A percentile compares a stretch with the other conserved stretches of the same genome.
Conservation (phyloP, 2,888 invertebrate genomes). For the Atethmia centrago region DNA sequence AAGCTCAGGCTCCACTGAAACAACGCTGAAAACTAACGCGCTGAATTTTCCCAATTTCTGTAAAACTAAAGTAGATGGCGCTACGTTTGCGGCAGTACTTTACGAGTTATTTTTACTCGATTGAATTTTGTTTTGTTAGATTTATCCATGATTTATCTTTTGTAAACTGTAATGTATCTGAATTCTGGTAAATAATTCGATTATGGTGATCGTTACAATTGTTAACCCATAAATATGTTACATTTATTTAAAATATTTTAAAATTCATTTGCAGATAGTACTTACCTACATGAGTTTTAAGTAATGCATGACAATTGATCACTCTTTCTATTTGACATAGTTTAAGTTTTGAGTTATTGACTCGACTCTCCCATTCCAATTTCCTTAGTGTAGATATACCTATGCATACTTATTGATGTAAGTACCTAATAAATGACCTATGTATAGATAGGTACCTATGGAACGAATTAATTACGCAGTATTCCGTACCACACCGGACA, state of each 20-base stretch:
- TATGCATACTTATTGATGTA: neutral
- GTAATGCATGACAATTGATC: neutral
- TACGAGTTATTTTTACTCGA: slow-evolving; percentile 15
- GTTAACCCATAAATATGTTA: neutral
- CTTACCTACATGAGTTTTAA: neutral
- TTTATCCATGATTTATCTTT: neutral
- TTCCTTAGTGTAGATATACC: neutral
- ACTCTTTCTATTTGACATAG: neutral
- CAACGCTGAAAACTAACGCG: slow-evolving; percentile 21
- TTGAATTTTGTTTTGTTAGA: neutral
- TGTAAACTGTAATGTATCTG: neutral
- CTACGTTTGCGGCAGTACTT: neutral
- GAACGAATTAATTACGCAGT: slow-evolving; percentile 12
- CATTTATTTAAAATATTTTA: neutral
- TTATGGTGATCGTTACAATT: neutral
- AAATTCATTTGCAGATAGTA: neutral
- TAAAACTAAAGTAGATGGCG: slow-evolving; percentile 66
- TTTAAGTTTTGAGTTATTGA: neutral
- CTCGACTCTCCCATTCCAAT: neutral
- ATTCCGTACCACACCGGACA: neutral
- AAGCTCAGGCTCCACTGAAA: slow-evolving; percentile 39
- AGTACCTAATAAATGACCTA: neutral
- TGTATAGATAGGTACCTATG: slow-evolving; percentile 6
- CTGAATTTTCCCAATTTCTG: slow-evolving; percentile 44
- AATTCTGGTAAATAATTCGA: neutral